phyloP scores from a whole-genome alignment of 2,797 vertebrate species.

The Syngnathus rostellatus region DNA sequence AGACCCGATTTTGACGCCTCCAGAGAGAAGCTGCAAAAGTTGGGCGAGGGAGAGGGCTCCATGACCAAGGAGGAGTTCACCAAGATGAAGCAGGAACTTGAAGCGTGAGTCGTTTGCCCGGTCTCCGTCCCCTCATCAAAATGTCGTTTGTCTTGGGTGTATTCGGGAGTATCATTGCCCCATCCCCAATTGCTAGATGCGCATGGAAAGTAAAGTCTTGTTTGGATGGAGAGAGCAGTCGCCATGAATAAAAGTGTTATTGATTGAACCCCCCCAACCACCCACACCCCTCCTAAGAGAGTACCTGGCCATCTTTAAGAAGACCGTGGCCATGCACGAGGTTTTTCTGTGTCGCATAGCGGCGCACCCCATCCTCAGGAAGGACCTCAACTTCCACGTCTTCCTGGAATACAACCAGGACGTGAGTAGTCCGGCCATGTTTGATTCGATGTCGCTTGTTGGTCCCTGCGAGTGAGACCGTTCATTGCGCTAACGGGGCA shows the following conservation, averaged over 20 bases:
- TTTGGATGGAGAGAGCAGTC: too few relatives aligned
- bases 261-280: too few relatives aligned
- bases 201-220: too few relatives aligned
- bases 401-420: constrained; percentile 99
- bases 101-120: constrained; percentile 79
- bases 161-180: too few relatives aligned
- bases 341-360: constrained; percentile 96
- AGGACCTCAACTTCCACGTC: constrained; percentile 97
- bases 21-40: constrained; percentile 94
- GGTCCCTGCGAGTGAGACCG: too few relatives aligned
- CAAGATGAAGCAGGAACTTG: constrained; percentile 98
- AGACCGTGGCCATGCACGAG: constrained; percentile 98
- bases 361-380: constrained; percentile 92
- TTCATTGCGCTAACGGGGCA: too few relatives aligned
- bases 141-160: too few relatives aligned
- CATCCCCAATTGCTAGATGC: too few relatives aligned
- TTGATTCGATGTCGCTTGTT: too few relatives aligned
- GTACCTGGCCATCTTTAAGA: constrained; percentile 98
- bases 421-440: constrained; percentile 59
- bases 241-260: too few relatives aligned
- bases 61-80: constrained; percentile 99
- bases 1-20: constrained; percentile 97
- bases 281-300: constrained; percentile 64
- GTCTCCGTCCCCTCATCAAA: too few relatives aligned
- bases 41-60: constrained; percentile 95